These are phyloP conservation scores for Gymnopithys bicolor DNA, from an alignment of 2,797 vertebrate genomes.

Conservation along the genomic window DNA sequence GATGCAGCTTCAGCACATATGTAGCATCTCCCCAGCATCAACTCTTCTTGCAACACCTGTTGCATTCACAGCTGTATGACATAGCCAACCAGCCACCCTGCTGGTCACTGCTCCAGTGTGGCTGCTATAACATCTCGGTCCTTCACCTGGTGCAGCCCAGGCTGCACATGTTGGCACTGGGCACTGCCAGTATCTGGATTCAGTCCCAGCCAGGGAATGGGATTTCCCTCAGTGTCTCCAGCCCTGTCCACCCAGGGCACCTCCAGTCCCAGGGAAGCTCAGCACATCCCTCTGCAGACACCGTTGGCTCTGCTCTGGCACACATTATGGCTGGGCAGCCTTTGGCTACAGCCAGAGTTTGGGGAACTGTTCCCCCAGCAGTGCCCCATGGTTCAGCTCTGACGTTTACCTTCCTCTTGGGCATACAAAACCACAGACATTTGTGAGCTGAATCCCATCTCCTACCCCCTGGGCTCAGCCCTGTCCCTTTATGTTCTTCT, in stretches of 20 bases:
- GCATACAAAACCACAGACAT: neutral
- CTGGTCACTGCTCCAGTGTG: neutral
- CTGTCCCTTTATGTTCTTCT: neutral
- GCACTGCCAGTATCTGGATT: accelerated
- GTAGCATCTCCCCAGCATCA: accelerated
- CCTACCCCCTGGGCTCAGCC: neutral
- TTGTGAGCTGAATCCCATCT: neutral
- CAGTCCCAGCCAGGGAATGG: accelerated
- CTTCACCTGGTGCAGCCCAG: neutral
- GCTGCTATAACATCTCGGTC: accelerated
- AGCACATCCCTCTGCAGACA: neutral
- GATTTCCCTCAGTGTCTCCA: neutral
- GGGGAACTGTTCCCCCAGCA: neutral
- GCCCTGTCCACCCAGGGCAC: neutral
- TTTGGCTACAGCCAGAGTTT: neutral
- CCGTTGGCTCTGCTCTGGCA: neutral
- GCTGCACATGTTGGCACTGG: neutral
- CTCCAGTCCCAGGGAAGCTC: neutral
- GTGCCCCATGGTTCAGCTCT: neutral
- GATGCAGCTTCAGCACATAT: accelerated
- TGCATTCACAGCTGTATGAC: neutral
- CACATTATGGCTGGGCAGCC: neutral
- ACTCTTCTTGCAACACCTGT: neutral
- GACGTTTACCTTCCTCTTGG: neutral
- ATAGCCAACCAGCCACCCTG: accelerated